phyloP scores from a whole-genome alignment of 2,113 vertebrate genomes.

The Hoplias malabaricus region DNA sequence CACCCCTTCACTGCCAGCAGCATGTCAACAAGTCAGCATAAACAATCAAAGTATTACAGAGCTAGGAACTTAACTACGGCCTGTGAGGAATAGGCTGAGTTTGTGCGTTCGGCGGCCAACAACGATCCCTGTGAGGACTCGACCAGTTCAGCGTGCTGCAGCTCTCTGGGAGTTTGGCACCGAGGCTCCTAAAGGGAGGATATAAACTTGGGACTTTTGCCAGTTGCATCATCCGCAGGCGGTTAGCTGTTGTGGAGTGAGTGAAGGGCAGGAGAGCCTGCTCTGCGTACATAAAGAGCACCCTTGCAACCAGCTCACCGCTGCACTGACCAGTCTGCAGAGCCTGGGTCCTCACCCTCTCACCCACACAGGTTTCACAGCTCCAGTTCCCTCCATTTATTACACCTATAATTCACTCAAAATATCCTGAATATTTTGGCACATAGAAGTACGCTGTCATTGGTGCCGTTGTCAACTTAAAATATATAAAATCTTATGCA shows the following conservation, averaged over 20 bases:
- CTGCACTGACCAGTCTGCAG: not conserved
- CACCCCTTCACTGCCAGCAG: slow-evolving; percentile 33
- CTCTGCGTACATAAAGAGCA: not conserved
- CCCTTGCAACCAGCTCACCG: not conserved
- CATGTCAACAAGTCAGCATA: slow-evolving; percentile 27
- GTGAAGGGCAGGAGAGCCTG: not conserved
- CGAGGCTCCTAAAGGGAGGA: slow-evolving; percentile 3
- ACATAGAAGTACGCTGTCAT: too few relatives aligned
- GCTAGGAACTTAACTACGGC: slow-evolving; percentile 25
- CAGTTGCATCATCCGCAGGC: slow-evolving; percentile 23
- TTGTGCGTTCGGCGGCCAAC: not conserved
- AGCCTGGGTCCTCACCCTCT: not conserved
- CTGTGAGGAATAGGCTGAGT: slow-evolving; percentile 8
- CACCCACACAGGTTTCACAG: not conserved
- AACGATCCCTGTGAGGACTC: not conserved
- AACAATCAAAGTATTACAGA: slow-evolving; percentile 12
- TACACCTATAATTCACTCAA: too few relatives aligned
- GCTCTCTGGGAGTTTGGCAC: slow-evolving; percentile 14
- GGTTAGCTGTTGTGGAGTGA: not conserved
- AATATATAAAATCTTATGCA: too few relatives aligned
- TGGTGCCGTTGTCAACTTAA: too few relatives aligned
- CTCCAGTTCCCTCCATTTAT: too few relatives aligned
- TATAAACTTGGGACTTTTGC: not conserved
- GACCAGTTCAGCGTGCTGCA: not conserved
- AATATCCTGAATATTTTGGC: too few relatives aligned